phyloP scores from a whole-genome alignment of 2,888 invertebrate genomes.

The Drosophila demipolita region DNA sequence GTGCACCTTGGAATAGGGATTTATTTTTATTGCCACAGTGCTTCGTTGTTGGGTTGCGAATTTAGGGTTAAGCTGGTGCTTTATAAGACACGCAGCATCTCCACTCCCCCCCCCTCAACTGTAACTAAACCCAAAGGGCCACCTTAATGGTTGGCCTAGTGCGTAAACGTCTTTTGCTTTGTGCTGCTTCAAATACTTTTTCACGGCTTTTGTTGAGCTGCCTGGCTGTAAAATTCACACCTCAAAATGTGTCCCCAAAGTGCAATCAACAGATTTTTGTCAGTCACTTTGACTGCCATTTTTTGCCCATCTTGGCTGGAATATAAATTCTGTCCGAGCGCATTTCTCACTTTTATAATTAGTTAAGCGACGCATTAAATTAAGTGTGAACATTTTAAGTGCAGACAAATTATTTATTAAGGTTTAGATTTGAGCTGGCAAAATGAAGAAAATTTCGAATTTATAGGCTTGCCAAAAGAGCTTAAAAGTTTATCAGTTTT shows the following conservation, averaged over 20 bases:
- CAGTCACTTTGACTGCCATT: constrained; percentile 41
- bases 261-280: constrained; percentile 70
- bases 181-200: background rate
- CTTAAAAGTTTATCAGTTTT: background rate
- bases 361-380: constrained; percentile 65
- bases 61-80: constrained; percentile 80
- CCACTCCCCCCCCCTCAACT: constrained; percentile 32
- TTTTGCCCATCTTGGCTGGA: constrained; percentile 2
- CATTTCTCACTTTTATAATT: constrained; percentile 54
- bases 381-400: constrained; percentile 68
- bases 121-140: constrained; percentile 66
- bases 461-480: background rate
- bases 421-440: background rate
- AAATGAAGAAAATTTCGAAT: background rate
- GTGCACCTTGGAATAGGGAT: constrained; percentile 75
- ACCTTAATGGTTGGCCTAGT: constrained; percentile 27
- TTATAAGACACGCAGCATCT: constrained; percentile 67
- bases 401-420: constrained; percentile 61
- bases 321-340: background rate
- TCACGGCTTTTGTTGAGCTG: constrained; percentile 11
- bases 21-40: constrained; percentile 73
- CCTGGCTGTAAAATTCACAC: constrained; percentile 69
- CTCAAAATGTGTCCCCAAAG: constrained; percentile 75
- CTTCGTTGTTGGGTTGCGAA: constrained; percentile 38
- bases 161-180: constrained; percentile 20